Base-by-base conservation (phyloP, 2,797 vertebrate genomes). In the Xyrichtys novacula region DNA sequence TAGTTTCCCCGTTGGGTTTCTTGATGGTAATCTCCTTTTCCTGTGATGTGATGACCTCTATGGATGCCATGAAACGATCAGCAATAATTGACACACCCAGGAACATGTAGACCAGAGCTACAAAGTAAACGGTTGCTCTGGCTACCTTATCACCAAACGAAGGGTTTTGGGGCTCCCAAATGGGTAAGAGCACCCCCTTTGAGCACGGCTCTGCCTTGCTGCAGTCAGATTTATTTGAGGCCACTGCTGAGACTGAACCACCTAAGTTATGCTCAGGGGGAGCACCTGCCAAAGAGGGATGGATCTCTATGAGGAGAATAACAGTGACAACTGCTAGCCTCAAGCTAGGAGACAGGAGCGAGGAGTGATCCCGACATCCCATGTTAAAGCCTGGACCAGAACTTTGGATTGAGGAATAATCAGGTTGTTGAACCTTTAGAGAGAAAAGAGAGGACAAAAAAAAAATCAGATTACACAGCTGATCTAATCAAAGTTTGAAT, bases 11-110 rank as follows among this genome's bases (percentile, higher is more conserved):
- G 0, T 98, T 99, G 80, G 97, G 94, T 75, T 98, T 98, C 93
- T 99, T 99, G 77, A 99, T 98, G 59, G 97, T 99, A 85, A 99
- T 99, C 89, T 99, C 98, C 90, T 95, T 95, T 77, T 99, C 98
- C 83, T 99, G 98, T n/a, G 98, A 99, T 0, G 98, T 99, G 84
- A 99, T 99, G 71, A 99, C 98, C 90, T 99, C 98, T 16, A 99
- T 99, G 1, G 98, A 99, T 17, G 98, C 97, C 98, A 99, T 99
- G 93, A 99, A 99, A 39, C 98, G 96, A 66, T 99, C 98, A 0
- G 98, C 98, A n/a, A 99, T 94, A 90, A 99, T 99, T 1, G 98
- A 99, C 62, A 99, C 98, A 5, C 98, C 98, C 3, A 99, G 93
- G 85, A 99, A 99, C 98, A 99, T 99, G 93, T 99, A 99, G 69